Evolutionary conservation across 2,113 vertebrate genomes (phyloP).

Genomic region (Pluvialis apricaria): DNA sequence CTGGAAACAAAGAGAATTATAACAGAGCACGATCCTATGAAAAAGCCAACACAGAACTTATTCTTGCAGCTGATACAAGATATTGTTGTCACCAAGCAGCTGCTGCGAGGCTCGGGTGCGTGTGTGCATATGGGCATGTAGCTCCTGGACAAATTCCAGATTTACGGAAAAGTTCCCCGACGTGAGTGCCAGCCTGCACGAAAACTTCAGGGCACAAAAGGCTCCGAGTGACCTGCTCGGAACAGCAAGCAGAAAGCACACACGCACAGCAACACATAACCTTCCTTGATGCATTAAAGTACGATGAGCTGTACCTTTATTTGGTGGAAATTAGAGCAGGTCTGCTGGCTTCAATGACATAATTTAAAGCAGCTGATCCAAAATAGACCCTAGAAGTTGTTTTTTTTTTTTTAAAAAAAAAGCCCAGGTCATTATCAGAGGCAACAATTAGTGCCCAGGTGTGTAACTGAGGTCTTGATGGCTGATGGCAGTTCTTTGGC

Average conservation of each 20-base stretch:
- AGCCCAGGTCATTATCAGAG: accelerated
- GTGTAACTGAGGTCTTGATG: background rate
- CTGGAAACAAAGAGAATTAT: background rate
- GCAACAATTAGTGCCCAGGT: background rate
- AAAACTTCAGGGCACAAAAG: background rate
- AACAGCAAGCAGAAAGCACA: accelerated
- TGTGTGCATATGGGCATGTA: background rate
- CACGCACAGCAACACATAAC: accelerated
- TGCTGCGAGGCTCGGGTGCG: background rate
- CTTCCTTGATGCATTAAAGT: accelerated
- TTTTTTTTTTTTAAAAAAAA: background rate
- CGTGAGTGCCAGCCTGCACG: background rate
- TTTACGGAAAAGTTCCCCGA: accelerated
- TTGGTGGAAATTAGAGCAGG: background rate
- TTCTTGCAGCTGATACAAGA: background rate
- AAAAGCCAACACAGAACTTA: background rate
- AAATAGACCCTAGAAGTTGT: background rate
- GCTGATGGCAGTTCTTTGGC: background rate
- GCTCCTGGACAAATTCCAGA: background rate
- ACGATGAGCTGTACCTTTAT: accelerated
- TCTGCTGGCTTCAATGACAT: background rate
- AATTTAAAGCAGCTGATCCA: background rate
- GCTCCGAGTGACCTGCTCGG: background rate
- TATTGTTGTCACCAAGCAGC: background rate
- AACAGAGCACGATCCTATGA: background rate